phyloP scores from a whole-genome alignment of 2,888 invertebrate genomes.

The Xanthia icteritia region DNA sequence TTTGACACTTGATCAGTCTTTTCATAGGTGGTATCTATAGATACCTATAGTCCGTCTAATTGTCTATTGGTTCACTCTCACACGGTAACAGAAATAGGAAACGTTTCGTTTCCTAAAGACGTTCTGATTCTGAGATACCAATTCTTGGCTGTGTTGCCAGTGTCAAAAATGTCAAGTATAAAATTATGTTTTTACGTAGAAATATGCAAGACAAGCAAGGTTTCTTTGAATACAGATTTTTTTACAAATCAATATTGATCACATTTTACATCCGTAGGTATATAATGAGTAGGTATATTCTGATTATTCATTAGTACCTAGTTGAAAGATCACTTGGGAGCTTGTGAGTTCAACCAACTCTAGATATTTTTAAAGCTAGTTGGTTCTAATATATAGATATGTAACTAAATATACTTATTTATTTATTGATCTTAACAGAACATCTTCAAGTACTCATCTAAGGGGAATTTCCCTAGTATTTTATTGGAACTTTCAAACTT shows the following conservation, averaged over 20 bases:
- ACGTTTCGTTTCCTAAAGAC: background rate
- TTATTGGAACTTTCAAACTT: too few relatives aligned
- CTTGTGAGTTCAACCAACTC: constrained; percentile 27
- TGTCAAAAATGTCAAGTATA: background rate
- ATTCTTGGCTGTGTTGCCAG: constrained; percentile 22
- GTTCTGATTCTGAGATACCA: constrained; percentile 1
- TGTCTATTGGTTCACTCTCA: constrained; percentile 30
- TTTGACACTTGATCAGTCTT: constrained; percentile 54
- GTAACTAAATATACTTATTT: constrained; percentile 9
- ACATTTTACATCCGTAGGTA: background rate
- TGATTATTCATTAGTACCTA: background rate
- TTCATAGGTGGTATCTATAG: constrained; percentile 31
- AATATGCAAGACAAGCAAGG: background rate
- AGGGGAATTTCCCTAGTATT: too few relatives aligned
- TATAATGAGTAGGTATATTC: background rate
- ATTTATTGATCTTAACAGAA: background rate
- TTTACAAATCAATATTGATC: background rate
- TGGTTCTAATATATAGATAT: background rate
- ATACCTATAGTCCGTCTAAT: constrained; percentile 34
- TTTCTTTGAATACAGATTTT: background rate
- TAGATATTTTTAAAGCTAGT: constrained; percentile 15
- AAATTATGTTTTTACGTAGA: background rate
- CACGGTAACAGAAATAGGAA: constrained; percentile 31
- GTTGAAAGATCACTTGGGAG: background rate
- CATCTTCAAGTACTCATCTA: too few relatives aligned